phyloP scores from a whole-genome alignment of 2,797 vertebrate species.

The Lepilemur ruficaudatus region DNA sequence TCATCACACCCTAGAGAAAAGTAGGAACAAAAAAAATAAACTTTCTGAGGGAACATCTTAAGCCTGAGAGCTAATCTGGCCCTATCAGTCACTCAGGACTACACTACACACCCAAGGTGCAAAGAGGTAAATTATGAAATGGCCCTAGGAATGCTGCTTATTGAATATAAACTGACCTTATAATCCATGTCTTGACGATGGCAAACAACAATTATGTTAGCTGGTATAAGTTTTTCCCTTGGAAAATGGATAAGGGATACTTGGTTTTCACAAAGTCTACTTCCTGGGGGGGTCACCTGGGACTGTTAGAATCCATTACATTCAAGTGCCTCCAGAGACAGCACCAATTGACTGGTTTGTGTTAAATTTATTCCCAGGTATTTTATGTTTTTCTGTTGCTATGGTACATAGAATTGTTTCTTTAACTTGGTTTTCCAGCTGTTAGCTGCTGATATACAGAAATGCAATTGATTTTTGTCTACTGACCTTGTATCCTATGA shows the following conservation, averaged over 20 bases:
- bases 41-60: neutral
- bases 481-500: neutral
- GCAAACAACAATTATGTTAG: neutral
- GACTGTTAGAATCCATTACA: neutral
- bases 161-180: neutral
- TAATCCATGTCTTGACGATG: neutral
- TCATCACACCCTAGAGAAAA: conserved; percentile 29
- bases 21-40: conserved; percentile 37
- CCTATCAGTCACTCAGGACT: neutral
- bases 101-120: neutral
- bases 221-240: neutral
- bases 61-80: neutral
- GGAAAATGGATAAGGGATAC: neutral
- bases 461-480: neutral
- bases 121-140: neutral
- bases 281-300: neutral
- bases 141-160: neutral
- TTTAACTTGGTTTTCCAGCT: neutral
- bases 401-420: neutral
- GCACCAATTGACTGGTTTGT: neutral
- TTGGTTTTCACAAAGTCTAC: neutral
- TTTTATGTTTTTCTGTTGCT: neutral
- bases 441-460: neutral
- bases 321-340: neutral
- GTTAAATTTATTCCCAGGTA: neutral